These are phyloP conservation scores for Platysteira castanea DNA, from an alignment of 2,113 vertebrate species.

Conservation along the genomic window DNA sequence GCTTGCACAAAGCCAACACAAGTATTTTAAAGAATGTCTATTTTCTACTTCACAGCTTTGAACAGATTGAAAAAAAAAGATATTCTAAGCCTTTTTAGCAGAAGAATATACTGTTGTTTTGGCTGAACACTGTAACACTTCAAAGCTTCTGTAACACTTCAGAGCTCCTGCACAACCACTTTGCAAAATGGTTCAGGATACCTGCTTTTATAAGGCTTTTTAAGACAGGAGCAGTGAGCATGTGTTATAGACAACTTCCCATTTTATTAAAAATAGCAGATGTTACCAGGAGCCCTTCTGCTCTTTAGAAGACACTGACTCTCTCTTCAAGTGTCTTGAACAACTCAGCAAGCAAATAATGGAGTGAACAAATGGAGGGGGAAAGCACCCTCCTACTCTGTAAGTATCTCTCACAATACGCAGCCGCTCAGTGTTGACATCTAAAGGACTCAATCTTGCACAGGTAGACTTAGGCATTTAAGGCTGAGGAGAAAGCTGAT, in stretches of 20 bases:
- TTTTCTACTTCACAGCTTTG: background rate
- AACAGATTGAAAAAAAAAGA: background rate
- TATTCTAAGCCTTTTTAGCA: background rate
- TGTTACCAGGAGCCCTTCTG: background rate
- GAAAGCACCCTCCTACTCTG: background rate
- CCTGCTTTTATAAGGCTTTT: background rate
- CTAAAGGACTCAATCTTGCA: background rate
- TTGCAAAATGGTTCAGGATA: background rate
- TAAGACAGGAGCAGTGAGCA: background rate
- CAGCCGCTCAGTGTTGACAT: background rate
- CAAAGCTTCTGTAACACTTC: background rate
- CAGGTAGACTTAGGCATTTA: background rate
- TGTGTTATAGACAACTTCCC: background rate
- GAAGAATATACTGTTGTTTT: constrained; percentile 2
- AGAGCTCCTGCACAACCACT: background rate
- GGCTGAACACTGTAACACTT: background rate
- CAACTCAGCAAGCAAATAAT: background rate
- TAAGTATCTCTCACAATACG: background rate
- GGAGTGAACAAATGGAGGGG: background rate
- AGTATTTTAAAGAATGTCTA: background rate
- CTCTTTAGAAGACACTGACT: background rate
- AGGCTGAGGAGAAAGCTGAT: background rate
- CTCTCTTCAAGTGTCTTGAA: background rate
- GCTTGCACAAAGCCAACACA: background rate
- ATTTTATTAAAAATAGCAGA: background rate